A percentile compares a stretch with the other conserved stretches of the same genome.
phyloP scores from a whole-genome alignment of 2,888 invertebrate genomes.

The Folsomia candida region DNA sequence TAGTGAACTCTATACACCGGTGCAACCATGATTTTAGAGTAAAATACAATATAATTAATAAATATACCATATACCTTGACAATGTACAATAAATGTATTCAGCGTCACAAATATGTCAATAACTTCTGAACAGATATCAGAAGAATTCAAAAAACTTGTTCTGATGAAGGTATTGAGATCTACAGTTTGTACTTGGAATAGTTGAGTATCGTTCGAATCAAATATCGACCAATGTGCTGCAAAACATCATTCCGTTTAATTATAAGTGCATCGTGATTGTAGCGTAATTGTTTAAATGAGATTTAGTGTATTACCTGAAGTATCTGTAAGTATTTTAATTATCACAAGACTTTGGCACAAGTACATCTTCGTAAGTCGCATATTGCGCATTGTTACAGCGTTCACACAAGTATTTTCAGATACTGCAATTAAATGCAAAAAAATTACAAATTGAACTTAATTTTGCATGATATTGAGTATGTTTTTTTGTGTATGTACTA shows the following conservation, averaged over 20 bases:
- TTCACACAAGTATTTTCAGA: constrained; percentile 26
- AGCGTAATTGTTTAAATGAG: constrained; percentile 1
- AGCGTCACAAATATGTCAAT: constrained; percentile 29
- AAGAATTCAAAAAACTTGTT: constrained; percentile 11
- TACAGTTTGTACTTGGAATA: constrained; percentile 18
- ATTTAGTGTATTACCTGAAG: background rate
- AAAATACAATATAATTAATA: background rate
- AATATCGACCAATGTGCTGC: constrained; percentile 33
- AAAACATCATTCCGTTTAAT: background rate
- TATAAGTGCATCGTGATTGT: background rate
- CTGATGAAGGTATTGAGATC: constrained; percentile 23
- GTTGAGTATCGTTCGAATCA: constrained; percentile 24
- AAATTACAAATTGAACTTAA: too few species aligned
- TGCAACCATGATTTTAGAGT: too few species aligned
- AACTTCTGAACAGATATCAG: constrained; percentile 34
- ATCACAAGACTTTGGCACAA: constrained; percentile 33
- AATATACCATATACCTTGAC: constrained; percentile 23
- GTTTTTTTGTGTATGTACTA: too few species aligned
- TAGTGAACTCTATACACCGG: too few species aligned
- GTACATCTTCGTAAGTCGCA: constrained; percentile 32
- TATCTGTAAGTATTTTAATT: constrained; percentile 24
- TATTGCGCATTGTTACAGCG: constrained; percentile 16
- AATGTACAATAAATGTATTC: constrained; percentile 35
- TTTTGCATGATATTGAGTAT: too few species aligned
- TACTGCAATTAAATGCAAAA: too few species aligned